A percentile compares a stretch with the other conserved stretches of the same genome.
Evolutionary conservation across 2,113 vertebrate genomes (phyloP).

Genomic region (Ciconia boyciana): DNA sequence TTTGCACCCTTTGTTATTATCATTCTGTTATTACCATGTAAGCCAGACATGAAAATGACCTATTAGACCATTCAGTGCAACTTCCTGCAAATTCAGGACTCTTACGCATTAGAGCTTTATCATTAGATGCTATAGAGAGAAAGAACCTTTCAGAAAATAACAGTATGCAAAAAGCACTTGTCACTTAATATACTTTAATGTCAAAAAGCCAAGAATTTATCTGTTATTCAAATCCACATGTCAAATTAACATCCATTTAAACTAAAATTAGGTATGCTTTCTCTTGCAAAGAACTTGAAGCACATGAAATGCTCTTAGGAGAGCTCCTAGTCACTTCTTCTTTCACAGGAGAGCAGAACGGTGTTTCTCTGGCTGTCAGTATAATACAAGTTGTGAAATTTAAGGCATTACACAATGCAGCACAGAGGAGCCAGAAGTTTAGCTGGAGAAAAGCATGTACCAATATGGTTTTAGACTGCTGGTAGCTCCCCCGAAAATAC

Average conservation of each 20-base stretch:
- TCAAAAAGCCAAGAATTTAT: conserved; percentile 25
- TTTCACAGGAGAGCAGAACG: not conserved
- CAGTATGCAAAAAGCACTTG: not conserved
- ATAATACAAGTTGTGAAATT: not conserved
- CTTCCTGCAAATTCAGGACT: not conserved
- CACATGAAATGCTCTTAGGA: not conserved
- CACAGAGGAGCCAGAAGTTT: not conserved
- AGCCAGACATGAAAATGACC: conserved; percentile 20
- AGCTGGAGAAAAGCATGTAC: not conserved
- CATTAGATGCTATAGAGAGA: not conserved
- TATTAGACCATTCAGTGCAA: not conserved
- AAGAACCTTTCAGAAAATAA: conserved; percentile 32
- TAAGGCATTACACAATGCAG: not conserved
- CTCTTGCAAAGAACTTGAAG: not conserved
- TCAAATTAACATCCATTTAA: conserved; percentile 43
- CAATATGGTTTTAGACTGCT: not conserved
- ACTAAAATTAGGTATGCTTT: conserved; percentile 20
- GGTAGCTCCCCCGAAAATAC: not conserved
- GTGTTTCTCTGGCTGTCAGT: not conserved
- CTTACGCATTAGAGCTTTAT: not conserved
- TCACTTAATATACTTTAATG: conserved; percentile 24
- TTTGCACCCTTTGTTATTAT: not conserved
- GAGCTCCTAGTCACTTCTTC: not conserved
- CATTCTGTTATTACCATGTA: not conserved
- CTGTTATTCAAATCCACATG: conserved; percentile 1